Conservation (phyloP, 2,888 invertebrate genomes). For the Melieria omissa region DNA sequence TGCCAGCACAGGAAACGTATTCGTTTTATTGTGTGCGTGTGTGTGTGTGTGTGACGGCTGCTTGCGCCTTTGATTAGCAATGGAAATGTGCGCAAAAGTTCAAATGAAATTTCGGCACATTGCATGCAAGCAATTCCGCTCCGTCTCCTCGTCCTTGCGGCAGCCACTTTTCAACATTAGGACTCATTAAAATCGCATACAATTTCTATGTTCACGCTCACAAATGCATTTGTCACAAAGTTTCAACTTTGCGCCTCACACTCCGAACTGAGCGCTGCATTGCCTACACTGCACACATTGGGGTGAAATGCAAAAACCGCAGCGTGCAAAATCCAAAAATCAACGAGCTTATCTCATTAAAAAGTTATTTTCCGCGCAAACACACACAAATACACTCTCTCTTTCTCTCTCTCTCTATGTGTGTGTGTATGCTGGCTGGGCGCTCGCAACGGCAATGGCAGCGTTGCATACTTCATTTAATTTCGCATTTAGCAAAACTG, state of each 20-base stretch:
- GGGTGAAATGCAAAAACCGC: slow-evolving; percentile 23
- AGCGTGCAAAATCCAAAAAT: slow-evolving; percentile 29
- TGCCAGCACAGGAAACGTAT: no score
- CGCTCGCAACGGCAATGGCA: slow-evolving; percentile 17
- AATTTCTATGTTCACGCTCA: slow-evolving; percentile 15
- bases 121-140: slow-evolving; percentile 10
- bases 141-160: slow-evolving; percentile 26
- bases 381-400: background rate
- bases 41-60: background rate
- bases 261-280: no score
- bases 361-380: slow-evolving; percentile 42
- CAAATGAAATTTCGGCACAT: slow-evolving; percentile 19
- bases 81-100: background rate
- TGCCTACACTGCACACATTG: slow-evolving; percentile 2
- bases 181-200: slow-evolving; percentile 32
- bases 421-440: slow-evolving; percentile 31
- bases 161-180: slow-evolving; percentile 11
- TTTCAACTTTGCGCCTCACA: slow-evolving; percentile 6
- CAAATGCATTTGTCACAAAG: slow-evolving; percentile 24
- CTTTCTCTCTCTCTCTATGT: background rate
- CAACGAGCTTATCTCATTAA: slow-evolving; percentile 46
- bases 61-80: slow-evolving; percentile 17
- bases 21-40: background rate
- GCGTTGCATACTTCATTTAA: slow-evolving; percentile 53
- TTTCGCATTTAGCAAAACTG: slow-evolving; percentile 60